Percentiles rank a stretch among this genome's conserved stretches.
These are phyloP conservation scores for Anadara kagoshimensis DNA, from an alignment of 1,140 invertebrate genomes.

Conservation along the genomic window DNA sequence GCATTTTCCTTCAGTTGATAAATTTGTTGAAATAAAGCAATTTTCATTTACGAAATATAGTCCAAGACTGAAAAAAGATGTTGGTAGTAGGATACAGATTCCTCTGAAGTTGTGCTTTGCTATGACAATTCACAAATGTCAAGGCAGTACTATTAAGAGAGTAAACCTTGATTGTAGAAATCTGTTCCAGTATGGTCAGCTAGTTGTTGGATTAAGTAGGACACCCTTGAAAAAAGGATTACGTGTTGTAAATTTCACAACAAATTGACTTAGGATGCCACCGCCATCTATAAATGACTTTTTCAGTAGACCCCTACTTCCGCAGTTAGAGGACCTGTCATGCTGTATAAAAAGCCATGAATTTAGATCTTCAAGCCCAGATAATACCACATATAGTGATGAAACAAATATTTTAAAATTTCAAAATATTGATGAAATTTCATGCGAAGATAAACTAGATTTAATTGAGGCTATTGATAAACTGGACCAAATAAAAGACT, in stretches of 20 bases:
- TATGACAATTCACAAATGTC: constrained; percentile 25
- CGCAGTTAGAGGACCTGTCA: background rate
- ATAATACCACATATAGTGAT: no score
- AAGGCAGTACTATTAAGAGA: constrained; percentile 15
- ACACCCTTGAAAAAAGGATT: constrained; percentile 17
- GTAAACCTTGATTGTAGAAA: constrained; percentile 19
- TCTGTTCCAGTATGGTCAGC: constrained; percentile 28
- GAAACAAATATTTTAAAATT: no score
- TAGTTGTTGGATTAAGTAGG: constrained; percentile 22
- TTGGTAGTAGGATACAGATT: background rate
- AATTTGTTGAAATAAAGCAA: constrained; percentile 1
- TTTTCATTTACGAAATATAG: constrained; percentile 26
- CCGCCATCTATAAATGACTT: background rate
- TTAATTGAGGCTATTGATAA: no score
- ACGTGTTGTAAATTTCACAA: constrained; percentile 17
- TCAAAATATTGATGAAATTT: no score
- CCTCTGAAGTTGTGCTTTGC: background rate
- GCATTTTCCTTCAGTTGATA: background rate
- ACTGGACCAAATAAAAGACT: no score
- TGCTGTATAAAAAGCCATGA: background rate
- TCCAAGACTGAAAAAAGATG: constrained; percentile 11
- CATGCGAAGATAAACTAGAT: no score
- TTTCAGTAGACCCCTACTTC: background rate
- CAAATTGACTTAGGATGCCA: background rate
- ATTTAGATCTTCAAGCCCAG: background rate